A percentile compares a stretch with the other conserved stretches of the same genome.
These are phyloP conservation scores for Alauda arvensis DNA, from an alignment of 2,797 vertebrate species.

Conservation along the genomic window DNA sequence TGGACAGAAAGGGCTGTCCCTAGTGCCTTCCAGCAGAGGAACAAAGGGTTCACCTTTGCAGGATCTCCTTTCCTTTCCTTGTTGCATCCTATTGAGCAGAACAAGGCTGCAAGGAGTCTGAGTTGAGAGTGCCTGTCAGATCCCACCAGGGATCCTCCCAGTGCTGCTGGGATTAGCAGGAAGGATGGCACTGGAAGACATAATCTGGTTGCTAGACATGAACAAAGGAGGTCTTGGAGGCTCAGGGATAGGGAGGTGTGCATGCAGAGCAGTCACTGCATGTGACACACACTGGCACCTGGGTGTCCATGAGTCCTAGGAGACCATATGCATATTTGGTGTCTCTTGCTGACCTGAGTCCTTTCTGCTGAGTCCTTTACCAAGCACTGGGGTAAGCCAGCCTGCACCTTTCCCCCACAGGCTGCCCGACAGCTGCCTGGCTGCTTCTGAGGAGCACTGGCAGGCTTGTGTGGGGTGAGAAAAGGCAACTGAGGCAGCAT, in stretches of 20 bases:
- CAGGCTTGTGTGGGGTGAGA: neutral
- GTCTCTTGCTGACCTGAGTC: neutral
- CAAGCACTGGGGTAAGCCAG: neutral
- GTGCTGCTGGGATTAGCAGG: neutral
- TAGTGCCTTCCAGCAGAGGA: neutral
- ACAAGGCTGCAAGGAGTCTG: neutral
- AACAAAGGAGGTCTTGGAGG: neutral
- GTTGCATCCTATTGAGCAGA: neutral
- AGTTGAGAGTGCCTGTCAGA: neutral
- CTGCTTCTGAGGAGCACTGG: neutral
- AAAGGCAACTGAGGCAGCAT: neutral
- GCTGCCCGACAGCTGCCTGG: neutral
- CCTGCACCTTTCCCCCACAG: neutral
- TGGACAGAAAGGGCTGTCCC: neutral
- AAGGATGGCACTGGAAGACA: neutral
- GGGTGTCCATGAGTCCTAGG: neutral
- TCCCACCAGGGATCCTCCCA: neutral
- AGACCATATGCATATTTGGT: neutral
- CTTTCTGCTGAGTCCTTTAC: neutral
- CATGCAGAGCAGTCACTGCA: neutral
- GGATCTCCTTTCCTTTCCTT: neutral
- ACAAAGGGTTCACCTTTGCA: neutral
- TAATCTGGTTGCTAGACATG: neutral
- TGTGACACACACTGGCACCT: neutral
- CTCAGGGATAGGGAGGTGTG: neutral